Evolutionary conservation across 2,888 invertebrate genomes (phyloP).

Genomic region (Eilema caniola): DNA sequence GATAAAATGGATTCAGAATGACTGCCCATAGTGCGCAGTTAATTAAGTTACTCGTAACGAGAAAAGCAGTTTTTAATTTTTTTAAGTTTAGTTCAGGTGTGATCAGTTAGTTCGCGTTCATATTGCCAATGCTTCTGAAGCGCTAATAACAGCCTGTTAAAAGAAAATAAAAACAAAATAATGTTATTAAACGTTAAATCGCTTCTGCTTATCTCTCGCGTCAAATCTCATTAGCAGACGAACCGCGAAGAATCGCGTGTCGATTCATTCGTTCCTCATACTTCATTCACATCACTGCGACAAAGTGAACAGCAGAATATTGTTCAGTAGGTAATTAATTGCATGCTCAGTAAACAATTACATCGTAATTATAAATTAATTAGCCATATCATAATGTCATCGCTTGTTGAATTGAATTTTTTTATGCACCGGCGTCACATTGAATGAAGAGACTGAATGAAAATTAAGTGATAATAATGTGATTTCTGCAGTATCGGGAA

Average conservation of each 20-base stretch:
- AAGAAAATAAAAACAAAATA: too few species aligned
- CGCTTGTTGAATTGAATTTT: background rate
- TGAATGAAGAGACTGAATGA: background rate
- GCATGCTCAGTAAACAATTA: background rate
- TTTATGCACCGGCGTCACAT: background rate
- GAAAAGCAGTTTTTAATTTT: too few species aligned
- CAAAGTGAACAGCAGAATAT: constrained; percentile 13
- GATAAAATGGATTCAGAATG: too few species aligned
- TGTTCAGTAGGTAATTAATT: background rate
- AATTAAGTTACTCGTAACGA: too few species aligned
- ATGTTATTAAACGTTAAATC: background rate
- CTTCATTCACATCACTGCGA: constrained; percentile 21
- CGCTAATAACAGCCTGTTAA: too few species aligned
- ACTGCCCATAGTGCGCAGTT: too few species aligned
- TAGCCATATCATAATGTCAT: background rate
- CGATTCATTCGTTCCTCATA: constrained; percentile 41
- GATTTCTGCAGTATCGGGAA: too few species aligned
- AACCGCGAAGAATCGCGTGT: constrained; percentile 44
- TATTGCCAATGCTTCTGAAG: too few species aligned
- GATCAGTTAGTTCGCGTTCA: too few species aligned
- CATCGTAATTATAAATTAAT: background rate
- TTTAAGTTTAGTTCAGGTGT: too few species aligned
- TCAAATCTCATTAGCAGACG: constrained; percentile 11
- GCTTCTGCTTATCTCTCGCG: constrained; percentile 20
- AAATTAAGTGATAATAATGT: too few species aligned